These are phyloP conservation scores for Branchinecta sandiegonensis DNA, from an alignment of 2,888 invertebrate species.

Conservation along the genomic window DNA sequence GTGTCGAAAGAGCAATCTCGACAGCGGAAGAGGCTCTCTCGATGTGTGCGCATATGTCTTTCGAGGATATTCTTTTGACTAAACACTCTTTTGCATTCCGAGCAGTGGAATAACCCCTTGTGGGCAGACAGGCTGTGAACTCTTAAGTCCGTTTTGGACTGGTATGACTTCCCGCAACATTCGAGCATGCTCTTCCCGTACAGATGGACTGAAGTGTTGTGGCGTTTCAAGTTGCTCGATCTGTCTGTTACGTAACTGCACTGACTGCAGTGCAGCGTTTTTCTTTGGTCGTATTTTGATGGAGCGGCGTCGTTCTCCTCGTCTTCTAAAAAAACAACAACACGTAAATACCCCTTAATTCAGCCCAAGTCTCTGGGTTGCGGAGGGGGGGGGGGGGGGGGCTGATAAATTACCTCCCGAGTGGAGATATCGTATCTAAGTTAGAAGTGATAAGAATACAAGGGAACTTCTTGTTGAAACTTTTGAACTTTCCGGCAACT, in stretches of 20 bases:
- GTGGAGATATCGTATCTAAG: too few species aligned
- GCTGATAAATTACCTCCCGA: too few species aligned
- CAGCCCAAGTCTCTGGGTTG: too few species aligned
- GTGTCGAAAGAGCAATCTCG: neutral
- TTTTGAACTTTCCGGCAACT: too few species aligned
- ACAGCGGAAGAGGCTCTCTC: neutral
- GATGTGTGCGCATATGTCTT: slow-evolving; percentile 10
- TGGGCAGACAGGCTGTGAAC: neutral
- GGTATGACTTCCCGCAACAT: neutral
- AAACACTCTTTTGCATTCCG: neutral
- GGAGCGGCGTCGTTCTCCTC: too few species aligned
- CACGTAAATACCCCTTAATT: too few species aligned
- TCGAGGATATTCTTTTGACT: neutral
- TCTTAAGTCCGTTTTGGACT: neutral
- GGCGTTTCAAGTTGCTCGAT: slow-evolving; percentile 7
- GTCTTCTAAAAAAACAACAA: too few species aligned
- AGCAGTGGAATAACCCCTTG: neutral
- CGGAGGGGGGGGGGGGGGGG: too few species aligned
- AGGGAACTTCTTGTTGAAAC: too few species aligned
- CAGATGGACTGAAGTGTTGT: slow-evolving; percentile 11
- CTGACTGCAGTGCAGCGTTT: neutral
- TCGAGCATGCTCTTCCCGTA: neutral
- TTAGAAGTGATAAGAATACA: too few species aligned
- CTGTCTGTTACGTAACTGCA: neutral
- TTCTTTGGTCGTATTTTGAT: neutral